Percentiles rank a stretch among this genome's conserved stretches.
Conservation (phyloP, 2,797 vertebrate genomes). For the Acanthopagrus latus region DNA sequence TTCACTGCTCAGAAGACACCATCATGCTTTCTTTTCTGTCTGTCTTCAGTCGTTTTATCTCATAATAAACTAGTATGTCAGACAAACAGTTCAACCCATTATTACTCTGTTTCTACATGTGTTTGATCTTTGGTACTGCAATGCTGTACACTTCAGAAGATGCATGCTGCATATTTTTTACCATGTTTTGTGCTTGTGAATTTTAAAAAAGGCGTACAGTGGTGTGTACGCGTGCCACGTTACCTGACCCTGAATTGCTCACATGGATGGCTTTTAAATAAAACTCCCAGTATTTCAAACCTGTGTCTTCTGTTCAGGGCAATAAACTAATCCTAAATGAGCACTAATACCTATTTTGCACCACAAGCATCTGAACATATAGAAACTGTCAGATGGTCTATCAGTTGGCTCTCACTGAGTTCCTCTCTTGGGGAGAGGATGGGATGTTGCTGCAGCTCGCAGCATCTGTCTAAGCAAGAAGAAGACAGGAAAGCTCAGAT, state of each 20-base stretch:
- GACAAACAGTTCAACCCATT: constrained; percentile 27
- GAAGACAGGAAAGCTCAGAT: constrained; percentile 53
- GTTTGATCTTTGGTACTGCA: constrained; percentile 38
- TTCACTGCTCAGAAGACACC: constrained; percentile 15
- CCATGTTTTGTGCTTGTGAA: constrained; percentile 49
- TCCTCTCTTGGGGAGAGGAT: constrained; percentile 35
- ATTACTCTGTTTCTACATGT: constrained; percentile 13
- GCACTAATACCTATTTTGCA: neutral
- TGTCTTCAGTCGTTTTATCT: neutral
- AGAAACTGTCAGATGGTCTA: constrained; percentile 1
- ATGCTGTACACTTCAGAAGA: constrained; percentile 35
- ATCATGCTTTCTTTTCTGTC: constrained; percentile 19
- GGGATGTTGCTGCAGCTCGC: constrained; percentile 35
- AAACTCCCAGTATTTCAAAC: constrained; percentile 61
- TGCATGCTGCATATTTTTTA: constrained; percentile 61
- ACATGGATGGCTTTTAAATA: constrained; percentile 72
- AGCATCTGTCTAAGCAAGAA: constrained; percentile 49
- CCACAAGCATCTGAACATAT: neutral
- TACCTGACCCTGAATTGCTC: constrained; percentile 46
- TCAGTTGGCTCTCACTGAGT: constrained; percentile 16
- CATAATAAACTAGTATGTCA: neutral
- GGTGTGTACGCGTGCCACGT: constrained; percentile 4
- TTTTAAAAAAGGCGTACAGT: constrained; percentile 30
- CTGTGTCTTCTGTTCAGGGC: constrained; percentile 1
- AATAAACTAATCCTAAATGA: neutral